Evolutionary conservation across 2,888 invertebrate genomes (phyloP).

Genomic region (Calameuta pallipes): DNA sequence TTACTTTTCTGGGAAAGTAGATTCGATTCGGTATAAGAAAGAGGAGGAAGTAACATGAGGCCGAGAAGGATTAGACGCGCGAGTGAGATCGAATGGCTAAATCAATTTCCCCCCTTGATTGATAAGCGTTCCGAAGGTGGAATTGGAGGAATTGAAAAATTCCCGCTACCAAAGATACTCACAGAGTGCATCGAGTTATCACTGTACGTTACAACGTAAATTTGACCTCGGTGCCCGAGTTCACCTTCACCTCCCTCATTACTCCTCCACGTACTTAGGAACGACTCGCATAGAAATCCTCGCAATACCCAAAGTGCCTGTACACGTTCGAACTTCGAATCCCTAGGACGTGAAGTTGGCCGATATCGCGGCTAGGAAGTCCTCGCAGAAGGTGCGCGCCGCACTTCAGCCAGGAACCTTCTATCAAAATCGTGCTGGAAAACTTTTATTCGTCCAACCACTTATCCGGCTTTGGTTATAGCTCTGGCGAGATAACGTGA

Average conservation of each 20-base stretch:
- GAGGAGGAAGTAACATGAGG: neutral
- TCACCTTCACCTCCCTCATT: neutral
- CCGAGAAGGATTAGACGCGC: neutral
- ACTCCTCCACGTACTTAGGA: neutral
- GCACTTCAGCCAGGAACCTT: neutral
- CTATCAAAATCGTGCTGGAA: neutral
- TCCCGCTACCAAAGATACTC: neutral
- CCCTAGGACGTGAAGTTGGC: constrained; percentile 34
- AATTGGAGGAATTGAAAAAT: neutral
- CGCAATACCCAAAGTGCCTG: constrained; percentile 33
- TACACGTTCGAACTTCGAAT: constrained; percentile 42
- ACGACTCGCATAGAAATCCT: constrained; percentile 33
- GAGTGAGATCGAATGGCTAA: neutral
- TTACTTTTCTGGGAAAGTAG: neutral
- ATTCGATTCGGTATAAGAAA: neutral
- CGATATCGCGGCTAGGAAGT: constrained; percentile 16
- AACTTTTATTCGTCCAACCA: constrained; percentile 11
- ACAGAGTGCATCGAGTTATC: neutral
- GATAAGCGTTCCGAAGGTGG: neutral
- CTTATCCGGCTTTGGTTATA: constrained; percentile 38
- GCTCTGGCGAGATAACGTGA: constrained; percentile 35
- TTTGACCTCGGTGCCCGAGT: neutral
- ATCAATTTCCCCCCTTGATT: neutral
- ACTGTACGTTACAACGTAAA: neutral
- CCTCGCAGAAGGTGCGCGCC: constrained; percentile 13